phyloP scores from a whole-genome alignment of 1,140 invertebrate genomes.

The Penaeus indicus region DNA sequence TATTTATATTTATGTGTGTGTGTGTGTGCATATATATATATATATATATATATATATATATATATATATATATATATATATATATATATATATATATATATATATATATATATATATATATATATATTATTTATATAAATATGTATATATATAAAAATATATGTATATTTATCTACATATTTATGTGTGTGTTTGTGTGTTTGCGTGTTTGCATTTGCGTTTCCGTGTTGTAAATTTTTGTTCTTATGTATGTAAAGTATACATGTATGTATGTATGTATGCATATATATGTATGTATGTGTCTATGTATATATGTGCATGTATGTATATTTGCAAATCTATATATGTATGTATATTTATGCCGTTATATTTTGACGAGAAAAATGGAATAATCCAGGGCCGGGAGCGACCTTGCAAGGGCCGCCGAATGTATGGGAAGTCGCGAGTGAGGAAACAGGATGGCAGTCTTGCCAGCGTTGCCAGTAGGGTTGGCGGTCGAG shows the following conservation, averaged over 20 bases:
- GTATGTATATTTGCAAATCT: background rate
- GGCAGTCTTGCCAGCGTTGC: no score
- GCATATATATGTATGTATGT: background rate
- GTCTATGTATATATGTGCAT: background rate
- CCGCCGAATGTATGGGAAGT: no score
- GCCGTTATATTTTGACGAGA: background rate
- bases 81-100: conserved; percentile 1
- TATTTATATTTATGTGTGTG: background rate
- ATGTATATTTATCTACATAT: background rate
- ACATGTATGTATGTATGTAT: background rate
- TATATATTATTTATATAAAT: background rate
- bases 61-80: conserved; percentile 16
- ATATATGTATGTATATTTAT: conserved; percentile 5
- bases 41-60: conserved; percentile 18
- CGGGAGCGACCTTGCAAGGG: no score
- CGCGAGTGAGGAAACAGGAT: no score
- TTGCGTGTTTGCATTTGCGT: background rate
- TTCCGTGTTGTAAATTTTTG: background rate
- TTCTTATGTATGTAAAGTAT: background rate
- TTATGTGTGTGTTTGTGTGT: background rate
- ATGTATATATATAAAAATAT: background rate
- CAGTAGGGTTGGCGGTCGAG: no score
- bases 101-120: background rate
- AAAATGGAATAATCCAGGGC: background rate
- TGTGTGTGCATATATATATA: background rate